Conservation (phyloP, 2,888 invertebrate species). For the Vandiemenella viatica region DNA sequence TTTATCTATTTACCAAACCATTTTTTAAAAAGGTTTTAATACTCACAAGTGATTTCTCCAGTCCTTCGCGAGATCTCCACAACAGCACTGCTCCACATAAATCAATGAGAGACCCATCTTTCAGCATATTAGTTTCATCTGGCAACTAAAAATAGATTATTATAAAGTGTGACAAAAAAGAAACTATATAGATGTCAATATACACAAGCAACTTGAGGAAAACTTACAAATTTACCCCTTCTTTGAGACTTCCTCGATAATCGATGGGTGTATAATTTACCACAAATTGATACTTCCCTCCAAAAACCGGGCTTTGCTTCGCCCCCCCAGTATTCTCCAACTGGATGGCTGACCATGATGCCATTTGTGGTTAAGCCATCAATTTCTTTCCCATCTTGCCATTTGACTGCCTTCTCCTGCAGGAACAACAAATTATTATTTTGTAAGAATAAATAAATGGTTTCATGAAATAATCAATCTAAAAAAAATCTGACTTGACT, state of each 20-base stretch:
- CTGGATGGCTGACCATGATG: not conserved
- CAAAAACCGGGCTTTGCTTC: not conserved
- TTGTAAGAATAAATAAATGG: no score
- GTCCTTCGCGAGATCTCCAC: constrained; percentile 93
- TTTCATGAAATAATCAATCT: no score
- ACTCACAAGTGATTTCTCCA: constrained; percentile 56
- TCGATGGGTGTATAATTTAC: not conserved
- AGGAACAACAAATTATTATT: no score
- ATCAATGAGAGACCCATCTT: constrained; percentile 96
- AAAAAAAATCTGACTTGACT: no score
- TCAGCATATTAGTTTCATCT: constrained; percentile 72
- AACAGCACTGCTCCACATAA: constrained; percentile 94
- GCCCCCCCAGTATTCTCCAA: not conserved
- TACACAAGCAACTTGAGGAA: no score
- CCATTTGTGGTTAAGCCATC: not conserved
- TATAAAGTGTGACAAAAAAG: no score
- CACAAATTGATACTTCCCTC: not conserved
- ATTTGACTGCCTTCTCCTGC: not conserved
- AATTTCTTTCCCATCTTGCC: not conserved
- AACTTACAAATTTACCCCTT: not conserved
- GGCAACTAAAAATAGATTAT: constrained; percentile 49
- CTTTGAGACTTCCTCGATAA: not conserved
- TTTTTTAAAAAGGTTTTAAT: constrained; percentile 38
- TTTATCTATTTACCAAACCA: no score
- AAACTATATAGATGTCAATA: no score